Evolutionary conservation across 2,113 vertebrate genomes (phyloP).

Genomic region (Poeciliopsis occidentalis): DNA sequence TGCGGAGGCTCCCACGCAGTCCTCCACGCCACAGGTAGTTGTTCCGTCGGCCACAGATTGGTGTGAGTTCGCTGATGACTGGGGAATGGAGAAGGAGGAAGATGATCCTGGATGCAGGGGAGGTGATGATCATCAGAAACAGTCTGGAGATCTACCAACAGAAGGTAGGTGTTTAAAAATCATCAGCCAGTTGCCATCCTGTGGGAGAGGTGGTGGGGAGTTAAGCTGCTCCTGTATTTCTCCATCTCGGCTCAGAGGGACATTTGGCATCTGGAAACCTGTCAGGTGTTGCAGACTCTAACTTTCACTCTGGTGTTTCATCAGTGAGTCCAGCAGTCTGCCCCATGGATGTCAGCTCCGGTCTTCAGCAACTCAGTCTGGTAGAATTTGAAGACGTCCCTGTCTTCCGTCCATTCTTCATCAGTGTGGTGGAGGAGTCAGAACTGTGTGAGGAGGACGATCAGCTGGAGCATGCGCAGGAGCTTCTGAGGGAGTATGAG

Average conservation of each 20-base stretch:
- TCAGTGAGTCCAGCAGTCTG: not conserved
- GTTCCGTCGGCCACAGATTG: conserved; percentile 55
- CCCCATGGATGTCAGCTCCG: conserved; percentile 5
- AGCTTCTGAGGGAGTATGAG: too few relatives aligned
- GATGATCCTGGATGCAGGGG: conserved; percentile 1
- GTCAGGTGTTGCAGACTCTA: too few relatives aligned
- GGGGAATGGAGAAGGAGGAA: conserved; percentile 52
- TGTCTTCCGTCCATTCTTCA: conserved; percentile 53
- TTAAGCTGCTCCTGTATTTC: too few relatives aligned
- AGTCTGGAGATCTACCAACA: not conserved
- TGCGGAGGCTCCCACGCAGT: conserved; percentile 14
- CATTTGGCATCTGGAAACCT: too few relatives aligned
- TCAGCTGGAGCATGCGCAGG: conserved; percentile 56
- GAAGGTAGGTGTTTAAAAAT: conserved; percentile 12
- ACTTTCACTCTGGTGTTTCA: not conserved
- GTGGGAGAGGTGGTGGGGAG: too few relatives aligned
- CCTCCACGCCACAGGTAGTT: not conserved
- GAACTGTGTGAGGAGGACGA: conserved; percentile 31
- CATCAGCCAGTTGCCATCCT: too few relatives aligned
- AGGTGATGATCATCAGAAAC: not conserved
- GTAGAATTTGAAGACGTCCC: not conserved
- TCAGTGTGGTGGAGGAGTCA: conserved; percentile 66
- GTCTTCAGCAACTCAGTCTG: conserved; percentile 49
- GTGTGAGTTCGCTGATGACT: conserved; percentile 72
- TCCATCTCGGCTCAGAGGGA: too few relatives aligned